These are phyloP conservation scores for Tupiocoris notatus DNA, from an alignment of 2,888 invertebrate genomes.

Conservation along the genomic window DNA sequence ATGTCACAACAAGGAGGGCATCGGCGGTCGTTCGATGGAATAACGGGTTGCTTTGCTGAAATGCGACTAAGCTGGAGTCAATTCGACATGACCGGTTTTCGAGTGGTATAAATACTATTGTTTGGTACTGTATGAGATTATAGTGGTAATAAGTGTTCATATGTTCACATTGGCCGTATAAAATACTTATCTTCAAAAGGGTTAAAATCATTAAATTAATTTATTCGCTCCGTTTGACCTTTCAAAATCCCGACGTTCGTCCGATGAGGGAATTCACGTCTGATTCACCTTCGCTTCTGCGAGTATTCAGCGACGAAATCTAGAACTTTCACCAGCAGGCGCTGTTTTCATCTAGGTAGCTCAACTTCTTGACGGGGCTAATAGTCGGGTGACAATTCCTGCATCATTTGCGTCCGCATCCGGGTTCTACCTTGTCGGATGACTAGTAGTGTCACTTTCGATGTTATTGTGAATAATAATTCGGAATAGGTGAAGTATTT, in stretches of 20 bases:
- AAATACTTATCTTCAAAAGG: no score
- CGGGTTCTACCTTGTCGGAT: not conserved
- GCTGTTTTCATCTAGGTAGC: not conserved
- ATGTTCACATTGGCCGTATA: no score
- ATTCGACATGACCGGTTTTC: no score
- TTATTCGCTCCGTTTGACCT: not conserved
- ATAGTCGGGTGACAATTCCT: not conserved
- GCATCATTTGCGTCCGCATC: not conserved
- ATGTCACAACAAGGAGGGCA: constrained; percentile 12
- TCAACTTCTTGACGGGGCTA: not conserved
- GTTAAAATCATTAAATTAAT: no score
- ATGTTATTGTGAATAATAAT: not conserved
- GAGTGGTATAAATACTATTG: no score
- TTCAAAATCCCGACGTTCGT: not conserved
- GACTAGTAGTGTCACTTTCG: not conserved
- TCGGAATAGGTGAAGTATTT: not conserved
- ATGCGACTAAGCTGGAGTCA: no score
- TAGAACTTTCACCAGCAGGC: not conserved
- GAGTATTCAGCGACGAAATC: not conserved
- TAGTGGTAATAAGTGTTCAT: no score
- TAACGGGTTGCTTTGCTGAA: no score
- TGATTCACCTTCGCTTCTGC: not conserved
- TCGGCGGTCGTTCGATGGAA: not conserved
- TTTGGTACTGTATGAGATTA: no score
- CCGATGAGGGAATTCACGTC: not conserved